These are phyloP conservation scores for Aphaenogaster ashmeadi DNA, from an alignment of 1,140 invertebrate species.

Conservation along the genomic window DNA sequence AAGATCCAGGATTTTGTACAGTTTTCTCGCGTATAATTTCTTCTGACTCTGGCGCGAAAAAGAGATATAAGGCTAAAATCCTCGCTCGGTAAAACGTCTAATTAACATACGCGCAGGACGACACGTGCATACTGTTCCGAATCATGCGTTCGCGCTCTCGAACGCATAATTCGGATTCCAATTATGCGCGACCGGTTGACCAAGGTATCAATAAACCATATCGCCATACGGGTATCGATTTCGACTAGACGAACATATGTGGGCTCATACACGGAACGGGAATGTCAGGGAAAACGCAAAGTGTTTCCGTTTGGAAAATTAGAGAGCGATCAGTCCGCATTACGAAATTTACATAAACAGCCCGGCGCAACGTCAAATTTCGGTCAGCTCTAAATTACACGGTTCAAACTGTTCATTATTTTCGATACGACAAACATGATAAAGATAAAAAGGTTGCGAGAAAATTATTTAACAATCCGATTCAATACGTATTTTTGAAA, in stretches of 20 bases:
- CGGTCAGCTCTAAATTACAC: background rate
- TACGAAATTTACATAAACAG: slow-evolving; percentile 25
- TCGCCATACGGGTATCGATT: slow-evolving; percentile 46
- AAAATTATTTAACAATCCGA: background rate
- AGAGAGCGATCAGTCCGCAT: slow-evolving; percentile 12
- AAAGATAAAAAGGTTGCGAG: background rate
- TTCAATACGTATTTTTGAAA: background rate
- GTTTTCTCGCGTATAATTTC: background rate
- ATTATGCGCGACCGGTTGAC: slow-evolving; percentile 63
- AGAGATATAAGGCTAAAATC: background rate
- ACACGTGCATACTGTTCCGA: slow-evolving; percentile 9
- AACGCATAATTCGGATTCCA: slow-evolving; percentile 60
- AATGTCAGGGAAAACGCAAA: slow-evolving; percentile 34
- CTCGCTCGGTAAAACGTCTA: background rate
- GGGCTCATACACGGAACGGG: background rate
- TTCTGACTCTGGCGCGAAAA: background rate
- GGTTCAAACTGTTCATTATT: slow-evolving; percentile 11
- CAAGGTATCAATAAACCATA: slow-evolving; percentile 60
- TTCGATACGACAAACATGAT: background rate
- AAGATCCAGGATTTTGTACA: too few species aligned
- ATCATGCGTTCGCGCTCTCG: background rate
- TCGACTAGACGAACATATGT: slow-evolving; percentile 4
- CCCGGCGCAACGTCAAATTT: background rate
- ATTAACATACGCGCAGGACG: slow-evolving; percentile 53
- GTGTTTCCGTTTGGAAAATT: slow-evolving; percentile 34